Evolutionary conservation across 2,797 vertebrate genomes (phyloP).

Genomic region (Pristis pectinata): DNA sequence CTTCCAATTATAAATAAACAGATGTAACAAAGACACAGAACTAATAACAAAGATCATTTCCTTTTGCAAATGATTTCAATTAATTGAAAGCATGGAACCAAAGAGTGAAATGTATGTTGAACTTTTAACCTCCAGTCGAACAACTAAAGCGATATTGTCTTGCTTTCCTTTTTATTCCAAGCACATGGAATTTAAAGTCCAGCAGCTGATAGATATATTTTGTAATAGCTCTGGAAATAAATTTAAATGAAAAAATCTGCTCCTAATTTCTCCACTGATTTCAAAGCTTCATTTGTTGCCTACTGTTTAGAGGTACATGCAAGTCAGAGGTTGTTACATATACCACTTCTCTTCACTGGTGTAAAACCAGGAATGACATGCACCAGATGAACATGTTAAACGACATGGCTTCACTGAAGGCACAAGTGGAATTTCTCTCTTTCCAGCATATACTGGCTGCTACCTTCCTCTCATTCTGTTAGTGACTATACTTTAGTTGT

Average conservation of each 20-base stretch:
- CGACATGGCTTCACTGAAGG: background rate
- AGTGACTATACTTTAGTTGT: background rate
- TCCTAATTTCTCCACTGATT: background rate
- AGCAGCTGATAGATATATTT: background rate
- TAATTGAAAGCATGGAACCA: background rate
- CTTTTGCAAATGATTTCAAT: slow-evolving; percentile 7
- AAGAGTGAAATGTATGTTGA: background rate
- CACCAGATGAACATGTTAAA: background rate
- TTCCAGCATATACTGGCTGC: background rate
- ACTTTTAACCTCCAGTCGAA: background rate
- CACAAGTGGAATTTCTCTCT: background rate
- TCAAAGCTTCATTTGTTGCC: background rate
- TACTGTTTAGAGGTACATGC: background rate
- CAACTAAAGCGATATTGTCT: background rate
- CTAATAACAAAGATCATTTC: background rate
- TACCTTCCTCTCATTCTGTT: background rate
- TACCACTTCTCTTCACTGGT: background rate
- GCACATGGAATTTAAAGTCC: background rate
- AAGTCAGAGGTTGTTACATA: too few species aligned
- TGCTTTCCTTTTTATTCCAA: background rate
- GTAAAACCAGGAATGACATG: background rate
- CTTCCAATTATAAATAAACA: slow-evolving; percentile 21
- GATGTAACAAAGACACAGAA: background rate
- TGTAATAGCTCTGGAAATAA: background rate
- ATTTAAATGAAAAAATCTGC: background rate